Base-by-base conservation (phyloP, 2,797 vertebrate species). In the Spinibarbus caldwelli region DNA sequence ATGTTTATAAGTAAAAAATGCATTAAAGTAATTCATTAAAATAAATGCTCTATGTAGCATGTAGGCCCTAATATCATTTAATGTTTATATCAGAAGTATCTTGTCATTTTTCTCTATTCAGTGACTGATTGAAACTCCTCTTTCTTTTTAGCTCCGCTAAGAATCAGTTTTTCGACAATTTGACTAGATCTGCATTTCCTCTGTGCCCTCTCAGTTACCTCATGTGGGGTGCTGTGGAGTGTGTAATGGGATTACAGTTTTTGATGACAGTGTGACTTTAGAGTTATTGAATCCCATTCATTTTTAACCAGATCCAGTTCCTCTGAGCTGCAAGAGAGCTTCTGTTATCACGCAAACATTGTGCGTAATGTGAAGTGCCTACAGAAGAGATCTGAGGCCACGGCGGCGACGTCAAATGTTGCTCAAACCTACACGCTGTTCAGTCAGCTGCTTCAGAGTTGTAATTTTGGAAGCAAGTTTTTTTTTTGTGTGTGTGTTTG, bases 221-320 rank as follows among this genome's bases (percentile, higher is more conserved):
- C 41, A 45, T 23, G 36, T 86, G 59, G 79, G 59, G 62, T 29
- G 75, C 72, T 84, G 45, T 76, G 71, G 11, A 70, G 62, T 62
- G 68, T 80, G 86, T 90, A 88, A 90, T 84, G 83, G 83, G 88
- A 89, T 90, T 78, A 86, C 54, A 62, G 76, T 41, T 81, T 82
- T 71, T 70, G 52, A 81, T 87, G 77, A 87, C 90, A 91, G 87
- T 87, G 54, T 49, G 86, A 89, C 89, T 89, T 15, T 84, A 62
- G 86, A 68, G 43, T 83, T 90, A 86, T 90, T 87, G 87, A 77
- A 41, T 78, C 47, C 73, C 80, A 90, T 92, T 90, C 88, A 89
- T 92, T 91, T 91, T 90, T 89, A 70, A 89, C 89, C 82, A 57
- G 86, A 85, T 89, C 91, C 83, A 52, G 64, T 47, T 38, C 72